Conservation (phyloP, 2,113 vertebrate species). For the Canis aureus region DNA sequence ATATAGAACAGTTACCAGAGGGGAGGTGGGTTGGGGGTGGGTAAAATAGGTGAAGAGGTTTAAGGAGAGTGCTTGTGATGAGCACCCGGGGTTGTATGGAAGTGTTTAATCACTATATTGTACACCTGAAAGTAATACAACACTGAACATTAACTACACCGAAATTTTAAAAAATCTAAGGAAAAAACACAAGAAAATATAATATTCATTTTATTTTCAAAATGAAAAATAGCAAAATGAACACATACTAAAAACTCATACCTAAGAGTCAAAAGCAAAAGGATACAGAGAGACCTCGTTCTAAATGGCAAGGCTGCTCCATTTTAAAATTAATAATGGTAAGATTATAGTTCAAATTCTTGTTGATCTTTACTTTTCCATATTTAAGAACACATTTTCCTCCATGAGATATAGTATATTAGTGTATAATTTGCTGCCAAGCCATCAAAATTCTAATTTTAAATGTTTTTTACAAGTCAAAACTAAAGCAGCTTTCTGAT, state of each 20-base stretch:
- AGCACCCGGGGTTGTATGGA: not conserved
- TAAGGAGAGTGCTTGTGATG: not conserved
- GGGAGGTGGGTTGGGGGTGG: too few relatives aligned
- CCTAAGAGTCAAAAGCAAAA: not conserved
- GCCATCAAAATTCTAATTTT: not conserved
- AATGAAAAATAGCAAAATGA: not conserved
- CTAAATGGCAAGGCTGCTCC: not conserved
- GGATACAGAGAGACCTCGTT: not conserved
- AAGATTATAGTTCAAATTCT: not conserved
- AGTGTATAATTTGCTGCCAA: not conserved
- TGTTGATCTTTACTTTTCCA: not conserved
- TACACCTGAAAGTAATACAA: not conserved
- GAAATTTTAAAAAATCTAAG: not conserved
- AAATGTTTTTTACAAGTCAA: not conserved
- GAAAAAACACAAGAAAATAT: not conserved
- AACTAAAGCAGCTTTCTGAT: not conserved
- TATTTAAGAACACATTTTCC: not conserved
- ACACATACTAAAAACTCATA: not conserved
- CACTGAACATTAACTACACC: not conserved
- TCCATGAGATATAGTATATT: not conserved
- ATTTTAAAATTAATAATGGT: conserved; percentile 1
- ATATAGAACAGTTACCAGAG: too few relatives aligned
- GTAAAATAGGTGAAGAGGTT: too few relatives aligned
- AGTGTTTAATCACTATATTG: not conserved
- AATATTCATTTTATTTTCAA: not conserved